Percentiles rank a stretch among this genome's conserved stretches.
These are phyloP conservation scores for Trogon melanurus DNA, from an alignment of 2,113 vertebrate genomes.

Conservation along the genomic window DNA sequence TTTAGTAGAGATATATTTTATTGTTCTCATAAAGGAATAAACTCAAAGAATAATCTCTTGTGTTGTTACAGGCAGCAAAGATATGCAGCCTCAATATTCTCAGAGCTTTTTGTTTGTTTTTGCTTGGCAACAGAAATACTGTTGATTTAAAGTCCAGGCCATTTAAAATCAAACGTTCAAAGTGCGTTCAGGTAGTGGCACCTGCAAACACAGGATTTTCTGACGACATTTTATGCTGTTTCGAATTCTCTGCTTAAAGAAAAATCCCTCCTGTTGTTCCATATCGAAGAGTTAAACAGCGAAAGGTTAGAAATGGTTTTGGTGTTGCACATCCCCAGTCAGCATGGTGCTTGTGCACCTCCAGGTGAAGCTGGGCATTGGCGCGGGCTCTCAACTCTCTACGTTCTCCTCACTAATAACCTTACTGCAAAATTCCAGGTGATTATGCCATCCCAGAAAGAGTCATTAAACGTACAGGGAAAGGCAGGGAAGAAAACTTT, in stretches of 20 bases:
- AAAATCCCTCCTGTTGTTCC: background rate
- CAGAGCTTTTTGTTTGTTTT: background rate
- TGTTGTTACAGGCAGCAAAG: background rate
- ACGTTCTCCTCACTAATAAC: background rate
- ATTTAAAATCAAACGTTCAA: slow-evolving; percentile 30
- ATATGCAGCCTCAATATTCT: background rate
- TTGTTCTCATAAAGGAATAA: background rate
- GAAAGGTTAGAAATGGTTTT: background rate
- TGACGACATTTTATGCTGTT: background rate
- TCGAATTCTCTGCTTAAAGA: background rate
- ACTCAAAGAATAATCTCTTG: background rate
- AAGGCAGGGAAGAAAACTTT: background rate
- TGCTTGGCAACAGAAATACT: background rate
- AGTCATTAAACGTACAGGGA: background rate
- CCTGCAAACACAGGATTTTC: background rate
- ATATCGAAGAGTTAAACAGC: background rate
- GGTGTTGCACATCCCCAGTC: background rate
- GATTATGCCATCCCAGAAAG: background rate
- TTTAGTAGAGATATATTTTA: background rate
- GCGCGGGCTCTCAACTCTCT: background rate
- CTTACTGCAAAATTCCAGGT: background rate
- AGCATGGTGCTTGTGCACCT: background rate
- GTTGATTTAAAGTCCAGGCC: background rate
- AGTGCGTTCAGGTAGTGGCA: slow-evolving; percentile 4
- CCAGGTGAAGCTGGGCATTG: accelerated